Percentiles rank a stretch among this genome's conserved stretches.
Conservation (phyloP, 2,797 vertebrate species). For the Simalia tracyae region DNA sequence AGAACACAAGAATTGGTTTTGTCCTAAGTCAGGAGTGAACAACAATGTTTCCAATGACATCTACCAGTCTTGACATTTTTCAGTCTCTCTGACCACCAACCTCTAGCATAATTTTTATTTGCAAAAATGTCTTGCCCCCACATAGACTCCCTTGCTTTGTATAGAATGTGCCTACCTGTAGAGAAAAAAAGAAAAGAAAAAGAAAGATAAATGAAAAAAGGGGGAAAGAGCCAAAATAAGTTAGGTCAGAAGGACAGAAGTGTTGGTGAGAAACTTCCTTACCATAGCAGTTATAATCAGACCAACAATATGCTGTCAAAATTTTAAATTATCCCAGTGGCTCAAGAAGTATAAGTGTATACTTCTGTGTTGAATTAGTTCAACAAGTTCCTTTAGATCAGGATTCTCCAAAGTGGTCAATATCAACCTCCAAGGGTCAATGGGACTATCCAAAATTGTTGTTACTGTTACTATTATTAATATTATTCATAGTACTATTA, state of each 20-base stretch:
- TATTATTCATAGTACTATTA: neutral
- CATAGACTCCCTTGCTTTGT: neutral
- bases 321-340: neutral
- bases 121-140: neutral
- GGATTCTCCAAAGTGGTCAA: neutral
- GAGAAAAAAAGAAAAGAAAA: neutral
- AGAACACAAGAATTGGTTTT: neutral
- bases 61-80: neutral
- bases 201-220: neutral
- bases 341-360: neutral
- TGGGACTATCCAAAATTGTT: neutral
- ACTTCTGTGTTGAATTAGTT: neutral
- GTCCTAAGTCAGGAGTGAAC: neutral
- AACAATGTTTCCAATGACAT: neutral
- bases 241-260: neutral
- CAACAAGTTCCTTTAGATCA: neutral
- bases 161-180: neutral
- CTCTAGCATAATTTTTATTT: neutral
- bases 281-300: neutral
- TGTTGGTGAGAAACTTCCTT: neutral
- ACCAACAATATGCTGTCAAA: neutral
- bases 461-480: neutral
- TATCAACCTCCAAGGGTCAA: neutral
- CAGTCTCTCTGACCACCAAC: neutral
- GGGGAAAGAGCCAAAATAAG: neutral